phyloP scores from a whole-genome alignment of 2,888 invertebrate species.

The Cosmia trapezina region DNA sequence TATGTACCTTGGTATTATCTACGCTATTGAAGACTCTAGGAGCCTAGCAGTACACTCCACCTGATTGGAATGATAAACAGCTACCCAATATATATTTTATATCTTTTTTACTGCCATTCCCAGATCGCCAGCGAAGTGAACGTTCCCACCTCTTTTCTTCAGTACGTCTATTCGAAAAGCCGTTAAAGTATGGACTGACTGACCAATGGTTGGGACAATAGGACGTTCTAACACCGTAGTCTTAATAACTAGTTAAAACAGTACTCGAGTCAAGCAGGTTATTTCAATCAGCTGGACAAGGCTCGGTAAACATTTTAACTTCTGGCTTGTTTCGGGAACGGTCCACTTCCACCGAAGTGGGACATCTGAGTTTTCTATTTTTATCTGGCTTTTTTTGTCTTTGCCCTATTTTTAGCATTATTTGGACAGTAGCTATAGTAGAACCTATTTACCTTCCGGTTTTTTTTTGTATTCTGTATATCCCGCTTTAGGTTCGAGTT shows the following conservation, averaged over 20 bases:
- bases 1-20: background rate
- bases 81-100: conserved; percentile 42
- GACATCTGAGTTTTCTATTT: conserved; percentile 50
- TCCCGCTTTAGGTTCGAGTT: background rate
- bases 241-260: conserved; percentile 56
- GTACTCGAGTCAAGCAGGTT: conserved; percentile 37
- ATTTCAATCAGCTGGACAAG: conserved; percentile 58
- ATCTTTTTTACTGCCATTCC: conserved; percentile 45
- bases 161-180: conserved; percentile 24
- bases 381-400: conserved; percentile 37
- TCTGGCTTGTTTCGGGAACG: conserved; percentile 45
- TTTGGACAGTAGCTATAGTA: conserved; percentile 10
- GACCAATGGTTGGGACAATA: conserved; percentile 14
- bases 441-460: background rate
- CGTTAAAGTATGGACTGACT: conserved; percentile 13
- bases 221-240: conserved; percentile 32
- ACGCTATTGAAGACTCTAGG: background rate
- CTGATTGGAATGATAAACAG: conserved; percentile 46
- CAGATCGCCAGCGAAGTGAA: conserved; percentile 25
- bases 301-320: conserved; percentile 48
- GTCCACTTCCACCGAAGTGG: conserved; percentile 44
- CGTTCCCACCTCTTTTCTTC: conserved; percentile 8
- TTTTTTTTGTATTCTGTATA: background rate
- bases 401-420: conserved; percentile 28
- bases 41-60: conserved; percentile 9